These are phyloP conservation scores for Eurystomus glaucurus DNA, from an alignment of 2,797 vertebrate genomes.

Conservation along the genomic window DNA sequence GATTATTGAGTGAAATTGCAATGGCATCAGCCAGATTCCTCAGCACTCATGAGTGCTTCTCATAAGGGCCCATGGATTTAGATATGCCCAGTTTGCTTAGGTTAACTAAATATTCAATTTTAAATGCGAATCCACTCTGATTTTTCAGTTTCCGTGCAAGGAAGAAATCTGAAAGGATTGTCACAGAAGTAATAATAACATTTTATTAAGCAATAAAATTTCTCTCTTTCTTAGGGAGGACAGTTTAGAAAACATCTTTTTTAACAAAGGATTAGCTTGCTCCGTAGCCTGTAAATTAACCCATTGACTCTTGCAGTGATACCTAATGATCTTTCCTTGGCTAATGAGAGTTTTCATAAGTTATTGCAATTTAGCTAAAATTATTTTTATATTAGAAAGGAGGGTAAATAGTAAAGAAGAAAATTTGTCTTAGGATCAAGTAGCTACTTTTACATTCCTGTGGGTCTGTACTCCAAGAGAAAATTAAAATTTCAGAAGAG, in stretches of 20 bases:
- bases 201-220: neutral
- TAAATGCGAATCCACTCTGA: neutral
- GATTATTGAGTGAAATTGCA: too few species aligned
- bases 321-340: neutral
- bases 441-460: neutral
- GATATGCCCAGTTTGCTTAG: neutral
- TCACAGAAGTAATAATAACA: neutral
- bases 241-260: neutral
- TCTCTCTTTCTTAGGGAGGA: neutral
- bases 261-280: neutral
- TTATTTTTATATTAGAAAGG: neutral
- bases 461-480: neutral
- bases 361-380: neutral
- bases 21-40: neutral
- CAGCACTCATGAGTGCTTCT: rapidly evolving
- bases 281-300: neutral
- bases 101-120: neutral
- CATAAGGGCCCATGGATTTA: neutral
- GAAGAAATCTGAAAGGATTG: neutral
- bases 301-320: neutral
- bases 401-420: neutral
- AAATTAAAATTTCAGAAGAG: neutral
- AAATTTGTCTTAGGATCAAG: neutral
- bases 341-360: neutral
- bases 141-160: neutral